Percentiles rank a stretch among this genome's conserved stretches.
These are phyloP conservation scores for Drosophila athabasca DNA, from an alignment of 1,140 invertebrate species.

Conservation along the genomic window DNA sequence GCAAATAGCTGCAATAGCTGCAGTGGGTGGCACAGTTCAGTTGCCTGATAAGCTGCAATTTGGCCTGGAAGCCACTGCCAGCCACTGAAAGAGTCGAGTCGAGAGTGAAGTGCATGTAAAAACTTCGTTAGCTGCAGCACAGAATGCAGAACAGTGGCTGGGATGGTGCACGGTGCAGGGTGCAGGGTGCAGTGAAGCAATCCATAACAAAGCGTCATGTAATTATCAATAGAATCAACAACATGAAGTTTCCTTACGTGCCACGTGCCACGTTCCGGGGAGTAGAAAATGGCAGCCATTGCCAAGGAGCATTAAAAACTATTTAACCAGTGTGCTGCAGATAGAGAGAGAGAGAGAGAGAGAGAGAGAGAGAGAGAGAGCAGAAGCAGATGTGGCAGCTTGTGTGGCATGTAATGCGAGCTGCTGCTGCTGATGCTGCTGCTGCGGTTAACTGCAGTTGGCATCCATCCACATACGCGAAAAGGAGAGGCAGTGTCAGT, in stretches of 20 bases:
- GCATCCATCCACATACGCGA: background rate
- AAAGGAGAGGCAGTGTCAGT: no score
- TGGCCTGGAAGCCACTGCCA: background rate
- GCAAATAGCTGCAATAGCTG: constrained; percentile 68
- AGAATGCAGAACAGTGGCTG: constrained; percentile 16
- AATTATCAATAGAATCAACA: constrained; percentile 80
- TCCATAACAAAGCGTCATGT: constrained; percentile 71
- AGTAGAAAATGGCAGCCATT: no score
- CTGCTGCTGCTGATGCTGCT: constrained; percentile 26
- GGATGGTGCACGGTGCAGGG: background rate
- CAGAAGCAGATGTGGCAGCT: constrained; percentile 9
- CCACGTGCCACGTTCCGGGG: constrained; percentile 1
- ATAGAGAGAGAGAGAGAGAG: background rate
- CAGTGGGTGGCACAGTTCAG: background rate
- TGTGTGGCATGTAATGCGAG: constrained; percentile 47
- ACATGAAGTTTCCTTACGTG: constrained; percentile 24
- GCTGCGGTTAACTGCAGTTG: constrained; percentile 30
- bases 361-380: constrained; percentile 8
- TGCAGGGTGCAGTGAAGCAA: constrained; percentile 38
- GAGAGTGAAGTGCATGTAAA: constrained; percentile 60
- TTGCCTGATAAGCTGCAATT: constrained; percentile 76
- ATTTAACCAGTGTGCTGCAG: constrained; percentile 24
- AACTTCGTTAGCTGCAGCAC: constrained; percentile 51
- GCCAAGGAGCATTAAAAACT: constrained; percentile 64
- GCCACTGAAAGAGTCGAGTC: constrained; percentile 13